Percentiles rank a stretch among this genome's conserved stretches.
These are phyloP conservation scores for Tyrannus savana DNA, from an alignment of 2,113 vertebrate genomes.

Conservation along the genomic window DNA sequence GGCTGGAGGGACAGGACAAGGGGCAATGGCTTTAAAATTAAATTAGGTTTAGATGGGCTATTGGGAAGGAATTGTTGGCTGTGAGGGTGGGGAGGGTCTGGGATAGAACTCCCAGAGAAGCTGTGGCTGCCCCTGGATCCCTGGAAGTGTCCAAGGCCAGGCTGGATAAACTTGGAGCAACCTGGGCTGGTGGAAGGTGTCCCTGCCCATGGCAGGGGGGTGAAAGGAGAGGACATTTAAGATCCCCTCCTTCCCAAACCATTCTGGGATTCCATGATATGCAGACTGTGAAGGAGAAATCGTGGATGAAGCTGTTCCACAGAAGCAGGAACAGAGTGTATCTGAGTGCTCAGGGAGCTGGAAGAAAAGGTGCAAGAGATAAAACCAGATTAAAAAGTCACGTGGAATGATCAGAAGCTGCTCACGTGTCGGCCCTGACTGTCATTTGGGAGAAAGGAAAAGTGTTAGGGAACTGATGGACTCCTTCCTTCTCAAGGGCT, in stretches of 20 bases:
- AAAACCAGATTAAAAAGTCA: neutral
- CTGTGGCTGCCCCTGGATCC: neutral
- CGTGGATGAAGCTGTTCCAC: neutral
- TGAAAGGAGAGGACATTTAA: accelerated
- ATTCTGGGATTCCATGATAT: neutral
- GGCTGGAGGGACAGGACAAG: neutral
- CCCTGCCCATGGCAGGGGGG: too few relatives aligned
- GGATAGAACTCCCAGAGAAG: neutral
- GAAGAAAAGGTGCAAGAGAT: neutral
- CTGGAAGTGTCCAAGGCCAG: too few relatives aligned
- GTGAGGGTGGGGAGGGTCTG: neutral
- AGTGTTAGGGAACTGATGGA: neutral
- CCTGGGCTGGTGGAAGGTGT: too few relatives aligned
- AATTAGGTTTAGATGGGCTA: neutral
- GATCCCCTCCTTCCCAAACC: neutral
- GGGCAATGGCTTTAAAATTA: neutral
- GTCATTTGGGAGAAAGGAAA: neutral
- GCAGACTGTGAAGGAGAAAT: neutral
- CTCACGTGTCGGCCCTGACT: neutral
- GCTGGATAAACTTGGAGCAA: too few relatives aligned
- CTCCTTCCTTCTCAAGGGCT: neutral
- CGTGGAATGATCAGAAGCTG: neutral
- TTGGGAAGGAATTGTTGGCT: neutral
- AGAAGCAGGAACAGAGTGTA: neutral
- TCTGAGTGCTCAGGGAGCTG: neutral